Evolutionary conservation across 2,113 vertebrate species (phyloP), one percentile per base, ranked within the genome.

Genomic region (Boleophthalmus pectinirostris): DNA sequence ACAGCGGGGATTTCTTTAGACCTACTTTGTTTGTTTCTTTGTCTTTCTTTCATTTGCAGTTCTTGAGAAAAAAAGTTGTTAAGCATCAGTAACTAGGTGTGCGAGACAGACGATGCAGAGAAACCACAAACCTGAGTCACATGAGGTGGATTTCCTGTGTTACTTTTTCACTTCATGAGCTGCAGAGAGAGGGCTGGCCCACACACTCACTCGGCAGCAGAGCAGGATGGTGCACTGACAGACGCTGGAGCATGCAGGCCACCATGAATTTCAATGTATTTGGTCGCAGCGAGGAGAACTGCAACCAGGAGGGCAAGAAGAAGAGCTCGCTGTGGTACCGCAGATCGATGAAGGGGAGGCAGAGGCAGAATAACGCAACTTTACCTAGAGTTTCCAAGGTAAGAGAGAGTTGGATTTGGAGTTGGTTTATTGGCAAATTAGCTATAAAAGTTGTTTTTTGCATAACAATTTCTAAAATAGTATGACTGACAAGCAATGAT

Each of bases 351-450:
- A 91, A 54, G 65, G 87, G 82, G 0, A 73, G 92, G 75, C 88
- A 91, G 75, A 77, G 86, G n/a, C 92, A 92, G 76, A 91, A 43
- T 60, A 74, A 87, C 24, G 92, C 88, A 10, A 94, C 94, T 0
- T 80, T 95, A 86, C 87, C 94, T 24, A 89, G 93, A 1, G 90
- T 84, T 3, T 88, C 78, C 79, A 94, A 94, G 95, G 97, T 98
- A 93, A 90, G 87, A 71, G 18, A n/a, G 20, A 20, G 23, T 14
- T 49, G 33, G 38, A 43, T 8, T 10, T 21, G 21, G 3, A 53
- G 51, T 54, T 54, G 8, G 20, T 1, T 53, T 54, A 54, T n/a
- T 49, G 2, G 15, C 47, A 5, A 16, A 29, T 29, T 29, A 29
- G 29, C 29, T n/a, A n/a, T n/a, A n/a, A n/a, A n/a, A n/a, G n/a